Percentiles rank a stretch among this genome's conserved stretches.
These are phyloP conservation scores for Pangasius sanitwongsei DNA, from an alignment of 2,797 vertebrate species.

Conservation along the genomic window DNA sequence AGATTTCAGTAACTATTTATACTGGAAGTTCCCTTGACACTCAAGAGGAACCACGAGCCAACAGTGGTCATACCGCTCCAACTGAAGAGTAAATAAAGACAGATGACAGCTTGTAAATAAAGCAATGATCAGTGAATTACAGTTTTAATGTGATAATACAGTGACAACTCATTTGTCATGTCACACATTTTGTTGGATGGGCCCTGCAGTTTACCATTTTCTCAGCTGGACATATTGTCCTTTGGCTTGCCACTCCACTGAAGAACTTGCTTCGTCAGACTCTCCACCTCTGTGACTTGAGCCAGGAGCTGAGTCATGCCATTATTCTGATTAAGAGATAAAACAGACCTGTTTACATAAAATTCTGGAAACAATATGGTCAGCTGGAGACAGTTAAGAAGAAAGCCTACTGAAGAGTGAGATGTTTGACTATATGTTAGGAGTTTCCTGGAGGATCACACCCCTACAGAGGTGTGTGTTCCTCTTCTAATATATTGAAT, in stretches of 20 bases:
- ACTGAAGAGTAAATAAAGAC: no score
- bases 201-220: background rate
- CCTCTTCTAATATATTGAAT: background rate
- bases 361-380: background rate
- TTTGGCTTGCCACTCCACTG: conserved; percentile 46
- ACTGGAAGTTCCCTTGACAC: background rate
- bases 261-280: conserved; percentile 65
- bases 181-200: background rate
- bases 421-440: background rate
- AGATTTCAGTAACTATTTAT: background rate
- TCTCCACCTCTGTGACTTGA: conserved; percentile 64
- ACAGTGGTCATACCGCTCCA: background rate
- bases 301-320: conserved; percentile 62
- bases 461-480: background rate
- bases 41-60: background rate
- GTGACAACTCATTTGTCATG: background rate
- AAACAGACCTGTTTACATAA: background rate
- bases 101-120: conserved; percentile 3
- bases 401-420: background rate
- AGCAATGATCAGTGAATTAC: background rate
- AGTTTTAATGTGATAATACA: background rate
- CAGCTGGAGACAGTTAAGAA: background rate
- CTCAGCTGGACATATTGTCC: conserved; percentile 37
- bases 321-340: conserved; percentile 57
- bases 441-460: background rate